Percentiles rank a stretch among this genome's conserved stretches.
Conservation (phyloP, 1,140 invertebrate species). For the Arion vulgaris region DNA sequence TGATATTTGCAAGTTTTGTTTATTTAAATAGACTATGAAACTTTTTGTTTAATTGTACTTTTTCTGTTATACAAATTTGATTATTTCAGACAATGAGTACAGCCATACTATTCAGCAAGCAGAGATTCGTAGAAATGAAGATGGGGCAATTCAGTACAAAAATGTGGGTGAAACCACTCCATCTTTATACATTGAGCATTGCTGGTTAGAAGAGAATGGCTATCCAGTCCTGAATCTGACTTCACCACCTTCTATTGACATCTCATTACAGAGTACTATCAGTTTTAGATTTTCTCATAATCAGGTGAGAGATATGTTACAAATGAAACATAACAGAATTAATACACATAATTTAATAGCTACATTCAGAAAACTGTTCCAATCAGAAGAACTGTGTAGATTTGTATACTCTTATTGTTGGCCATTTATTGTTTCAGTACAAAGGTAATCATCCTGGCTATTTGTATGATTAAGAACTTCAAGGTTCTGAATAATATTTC, state of each 20-base stretch:
- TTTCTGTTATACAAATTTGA: too few species aligned
- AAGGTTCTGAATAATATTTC: too few species aligned
- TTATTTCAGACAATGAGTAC: conserved; percentile 86
- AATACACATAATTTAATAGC: neutral
- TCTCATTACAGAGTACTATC: conserved; percentile 96
- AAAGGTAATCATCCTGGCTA: too few species aligned
- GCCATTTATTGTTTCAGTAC: too few species aligned
- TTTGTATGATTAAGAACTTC: too few species aligned
- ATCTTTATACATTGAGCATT: conserved; percentile 88
- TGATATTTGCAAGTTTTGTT: too few species aligned
- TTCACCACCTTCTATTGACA: conserved; percentile 86
- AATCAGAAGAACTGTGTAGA: too few species aligned
- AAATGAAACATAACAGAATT: neutral
- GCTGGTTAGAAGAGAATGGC: conserved; percentile 90
- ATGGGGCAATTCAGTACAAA: conserved; percentile 84
- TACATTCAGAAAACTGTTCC: too few species aligned
- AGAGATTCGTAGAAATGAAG: conserved; percentile 85
- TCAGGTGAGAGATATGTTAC: conserved; percentile 23
- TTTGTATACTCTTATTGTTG: too few species aligned
- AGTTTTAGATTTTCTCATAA: conserved; percentile 76
- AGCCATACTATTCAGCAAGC: conserved; percentile 93
- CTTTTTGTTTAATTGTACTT: too few species aligned
- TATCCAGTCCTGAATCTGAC: conserved; percentile 96
- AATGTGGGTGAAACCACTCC: conserved; percentile 97
- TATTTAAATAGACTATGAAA: neutral